These are phyloP conservation scores for Cremastinae sp. DNA, from an alignment of 2,888 invertebrate genomes.

Conservation along the genomic window DNA sequence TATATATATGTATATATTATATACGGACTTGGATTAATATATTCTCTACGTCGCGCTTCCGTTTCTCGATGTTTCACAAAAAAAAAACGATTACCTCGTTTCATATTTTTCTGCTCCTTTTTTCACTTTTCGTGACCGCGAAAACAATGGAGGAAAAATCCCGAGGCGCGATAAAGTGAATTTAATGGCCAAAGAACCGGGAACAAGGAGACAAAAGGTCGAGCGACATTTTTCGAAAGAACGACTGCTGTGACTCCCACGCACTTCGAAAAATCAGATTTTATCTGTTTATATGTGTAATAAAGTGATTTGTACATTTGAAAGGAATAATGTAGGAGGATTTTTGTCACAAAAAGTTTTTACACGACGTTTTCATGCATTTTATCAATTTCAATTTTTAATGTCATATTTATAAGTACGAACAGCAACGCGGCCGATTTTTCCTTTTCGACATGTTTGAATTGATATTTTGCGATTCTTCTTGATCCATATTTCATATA, in stretches of 20 bases:
- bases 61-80: conserved; percentile 18
- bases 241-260: neutral
- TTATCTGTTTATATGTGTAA: neutral
- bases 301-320: neutral
- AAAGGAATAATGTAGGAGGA: too few relatives aligned
- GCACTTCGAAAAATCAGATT: conserved; percentile 1
- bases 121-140: conserved; percentile 21
- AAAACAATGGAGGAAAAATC: conserved; percentile 31
- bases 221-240: neutral
- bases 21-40: conserved; percentile 27
- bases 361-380: too few relatives aligned
- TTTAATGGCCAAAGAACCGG: neutral
- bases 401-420: too few relatives aligned
- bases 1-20: conserved; percentile 39
- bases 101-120: too few relatives aligned
- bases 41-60: conserved; percentile 41
- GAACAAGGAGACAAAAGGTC: neutral
- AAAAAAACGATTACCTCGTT: conserved; percentile 2
- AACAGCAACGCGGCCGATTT: too few relatives aligned
- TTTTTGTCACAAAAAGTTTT: too few relatives aligned
- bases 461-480: too few relatives aligned
- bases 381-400: too few relatives aligned
- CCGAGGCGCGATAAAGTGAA: conserved; percentile 5
- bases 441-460: too few relatives aligned
- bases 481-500: too few relatives aligned